Evolutionary conservation across 1,140 invertebrate genomes (phyloP).

Genomic region (Leptestheria dahalacensis): DNA sequence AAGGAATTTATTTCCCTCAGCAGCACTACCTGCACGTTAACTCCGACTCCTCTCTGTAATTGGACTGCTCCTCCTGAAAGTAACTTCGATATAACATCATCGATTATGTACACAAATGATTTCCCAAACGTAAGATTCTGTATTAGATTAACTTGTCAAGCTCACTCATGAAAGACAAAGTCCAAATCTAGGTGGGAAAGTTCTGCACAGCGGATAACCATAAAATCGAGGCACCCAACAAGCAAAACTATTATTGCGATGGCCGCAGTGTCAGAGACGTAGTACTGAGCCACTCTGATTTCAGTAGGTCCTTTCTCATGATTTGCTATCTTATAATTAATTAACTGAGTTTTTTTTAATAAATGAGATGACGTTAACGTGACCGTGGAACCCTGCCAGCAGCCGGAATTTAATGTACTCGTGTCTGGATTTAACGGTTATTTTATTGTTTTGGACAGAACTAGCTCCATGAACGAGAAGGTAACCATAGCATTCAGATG

Average conservation of each 20-base stretch:
- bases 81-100: neutral
- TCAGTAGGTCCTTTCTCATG: neutral
- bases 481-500: neutral
- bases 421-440: neutral
- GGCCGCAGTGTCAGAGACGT: neutral
- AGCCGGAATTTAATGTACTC: neutral
- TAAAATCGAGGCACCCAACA: neutral
- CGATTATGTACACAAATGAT: neutral
- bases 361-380: too few relatives aligned
- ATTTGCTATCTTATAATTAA: too few relatives aligned
- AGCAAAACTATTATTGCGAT: neutral
- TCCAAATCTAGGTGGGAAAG: neutral
- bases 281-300: neutral
- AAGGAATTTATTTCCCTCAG: too few relatives aligned
- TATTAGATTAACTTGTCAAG: neutral
- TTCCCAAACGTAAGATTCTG: neutral
- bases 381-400: neutral
- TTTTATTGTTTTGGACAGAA: neutral
- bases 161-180: neutral
- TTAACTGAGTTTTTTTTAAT: too few relatives aligned
- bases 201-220: neutral
- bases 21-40: neutral
- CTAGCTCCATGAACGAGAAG: neutral
- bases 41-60: neutral
- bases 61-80: neutral